Percentiles rank a stretch among this genome's conserved stretches.
Evolutionary conservation across 2,797 vertebrate species (phyloP).

Genomic region (Parotocinclus haroldoi): DNA sequence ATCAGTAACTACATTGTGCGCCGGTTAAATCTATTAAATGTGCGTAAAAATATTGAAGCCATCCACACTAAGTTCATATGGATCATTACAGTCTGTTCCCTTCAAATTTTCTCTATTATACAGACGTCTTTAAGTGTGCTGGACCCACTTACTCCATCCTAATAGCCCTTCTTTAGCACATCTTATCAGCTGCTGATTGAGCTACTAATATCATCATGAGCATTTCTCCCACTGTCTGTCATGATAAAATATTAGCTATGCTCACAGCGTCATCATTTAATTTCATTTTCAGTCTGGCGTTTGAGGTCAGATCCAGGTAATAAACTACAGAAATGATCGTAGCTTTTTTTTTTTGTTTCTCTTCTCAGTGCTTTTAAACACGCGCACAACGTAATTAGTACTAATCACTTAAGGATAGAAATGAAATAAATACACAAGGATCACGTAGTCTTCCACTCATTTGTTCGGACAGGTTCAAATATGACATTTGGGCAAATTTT

Average conservation of each 20-base stretch:
- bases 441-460: neutral
- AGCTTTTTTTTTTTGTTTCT: neutral
- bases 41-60: slow-evolving; percentile 15
- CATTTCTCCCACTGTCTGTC: slow-evolving; percentile 60
- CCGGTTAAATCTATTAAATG: neutral
- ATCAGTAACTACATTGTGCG: neutral
- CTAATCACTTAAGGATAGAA: neutral
- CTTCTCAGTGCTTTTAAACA: slow-evolving; percentile 10
- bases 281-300: slow-evolving; percentile 60
- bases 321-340: slow-evolving; percentile 37
- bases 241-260: slow-evolving; percentile 76
- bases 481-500: slow-evolving; percentile 11
- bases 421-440: neutral
- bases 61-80: slow-evolving; percentile 36
- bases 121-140: slow-evolving; percentile 62
- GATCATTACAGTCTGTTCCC: slow-evolving; percentile 64
- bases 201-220: slow-evolving; percentile 67
- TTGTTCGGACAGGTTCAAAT: neutral
- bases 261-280: slow-evolving; percentile 62
- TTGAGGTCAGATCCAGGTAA: slow-evolving; percentile 62
- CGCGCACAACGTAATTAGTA: neutral
- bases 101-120: slow-evolving; percentile 64
- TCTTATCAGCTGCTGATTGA: slow-evolving; percentile 71
- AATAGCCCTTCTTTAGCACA: slow-evolving; percentile 61
- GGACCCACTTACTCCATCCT: slow-evolving; percentile 63